Base-by-base conservation (phyloP, 2,888 invertebrate species). In the Sarcophaga rosellei region DNA sequence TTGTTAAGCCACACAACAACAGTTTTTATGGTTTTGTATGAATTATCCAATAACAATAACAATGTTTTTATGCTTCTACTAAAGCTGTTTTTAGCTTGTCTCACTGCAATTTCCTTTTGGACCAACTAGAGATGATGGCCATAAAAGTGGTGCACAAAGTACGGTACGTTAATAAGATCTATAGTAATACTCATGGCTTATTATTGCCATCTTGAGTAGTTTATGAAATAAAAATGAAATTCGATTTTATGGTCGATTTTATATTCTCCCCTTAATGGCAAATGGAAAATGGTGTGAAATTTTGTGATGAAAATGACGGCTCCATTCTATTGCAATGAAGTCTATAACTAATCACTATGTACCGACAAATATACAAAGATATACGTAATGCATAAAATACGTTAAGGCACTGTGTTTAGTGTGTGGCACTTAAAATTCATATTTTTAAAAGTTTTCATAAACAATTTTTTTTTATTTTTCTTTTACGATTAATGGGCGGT, bases 11-110 rank as follows among this genome's bases (percentile, higher is more conserved):
- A 61, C 21, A 35, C 10, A 35, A 35, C 10, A 35, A 35, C 35
- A 35, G 35, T 20, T 57, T 70, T 70, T 70, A 57, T 61, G 35
- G n/a, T 10, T 72, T 59, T 47, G n/a, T 20, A 59, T 72, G 70
- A 8, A 35, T 11, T 17, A 10, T 4, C 5, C 35, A 62, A 57
- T 70, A 65, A 35, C 1, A 10, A 8, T 8, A 70, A 53, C 65
- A n/a, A 20, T 66, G n/a, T 70, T 47, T 21, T 20, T 15, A n/a
- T 44, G 44, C 10, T n/a, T 44, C 20, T 35, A 4, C 3, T 12
- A 11, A 20, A n/a, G n/a, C n/a, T 6, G 4, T 8, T 47, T 68
- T 68, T 35, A 35, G 2, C 8, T 35, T 8, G 35, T 35, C 2
- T 35, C 10, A 35, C 23, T 44, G 25, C 5, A 8, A 10, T 21